Evolutionary conservation across 2,113 vertebrate genomes (phyloP).

Genomic region (Protomyctophum bolini): DNA sequence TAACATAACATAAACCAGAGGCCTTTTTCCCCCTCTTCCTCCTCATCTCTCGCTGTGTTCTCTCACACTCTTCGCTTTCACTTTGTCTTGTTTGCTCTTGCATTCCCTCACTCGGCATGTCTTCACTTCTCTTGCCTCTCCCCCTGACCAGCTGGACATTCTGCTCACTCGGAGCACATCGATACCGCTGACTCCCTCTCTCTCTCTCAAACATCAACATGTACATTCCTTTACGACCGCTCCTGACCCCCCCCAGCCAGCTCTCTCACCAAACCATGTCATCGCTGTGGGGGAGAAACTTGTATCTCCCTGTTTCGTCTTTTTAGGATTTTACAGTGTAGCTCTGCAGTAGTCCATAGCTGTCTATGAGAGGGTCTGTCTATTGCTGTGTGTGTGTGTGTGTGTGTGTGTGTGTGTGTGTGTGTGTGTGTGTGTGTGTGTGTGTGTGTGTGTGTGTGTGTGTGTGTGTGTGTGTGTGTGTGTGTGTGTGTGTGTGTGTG

Average conservation of each 20-base stretch:
- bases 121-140: neutral
- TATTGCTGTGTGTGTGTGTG: neutral
- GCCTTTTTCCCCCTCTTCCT: neutral
- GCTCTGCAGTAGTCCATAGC: neutral
- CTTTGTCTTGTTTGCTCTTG: neutral
- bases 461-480: no score
- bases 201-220: constrained; percentile 26
- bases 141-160: constrained; percentile 32
- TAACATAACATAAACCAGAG: neutral
- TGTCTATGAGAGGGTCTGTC: no score
- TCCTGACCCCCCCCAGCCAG: neutral
- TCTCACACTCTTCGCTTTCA: neutral
- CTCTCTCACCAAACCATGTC: neutral
- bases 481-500: no score
- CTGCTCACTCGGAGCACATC: constrained; percentile 13
- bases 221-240: constrained; percentile 5
- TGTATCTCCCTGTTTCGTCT: no score
- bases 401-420: neutral
- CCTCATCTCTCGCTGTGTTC: neutral
- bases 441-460: no score
- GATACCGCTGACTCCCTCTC: no score
- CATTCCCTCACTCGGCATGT: no score
- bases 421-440: no score
- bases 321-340: neutral
- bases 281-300: no score